phyloP scores from a whole-genome alignment of 2,888 invertebrate genomes.

The Polietes domitor region DNA sequence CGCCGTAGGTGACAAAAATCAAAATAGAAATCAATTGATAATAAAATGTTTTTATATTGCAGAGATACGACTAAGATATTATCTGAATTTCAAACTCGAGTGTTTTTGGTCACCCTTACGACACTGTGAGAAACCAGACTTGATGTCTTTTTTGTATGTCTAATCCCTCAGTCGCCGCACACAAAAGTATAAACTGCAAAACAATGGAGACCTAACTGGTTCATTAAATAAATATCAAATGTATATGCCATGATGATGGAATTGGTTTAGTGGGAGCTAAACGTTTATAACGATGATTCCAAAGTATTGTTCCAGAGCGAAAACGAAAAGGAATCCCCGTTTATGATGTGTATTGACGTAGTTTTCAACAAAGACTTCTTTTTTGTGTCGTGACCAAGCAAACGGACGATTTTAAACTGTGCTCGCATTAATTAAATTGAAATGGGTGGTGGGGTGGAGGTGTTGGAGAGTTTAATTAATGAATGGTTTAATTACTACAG shows the following conservation, averaged over 20 bases:
- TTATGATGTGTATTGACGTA: neutral
- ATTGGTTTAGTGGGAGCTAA: neutral
- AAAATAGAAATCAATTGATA: too few relatives aligned
- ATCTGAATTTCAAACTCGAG: too few relatives aligned
- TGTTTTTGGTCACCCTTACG: too few relatives aligned
- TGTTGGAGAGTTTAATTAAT: neutral
- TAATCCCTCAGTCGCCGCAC: neutral
- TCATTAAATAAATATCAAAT: neutral
- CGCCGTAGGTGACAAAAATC: too few relatives aligned
- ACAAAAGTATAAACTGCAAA: neutral
- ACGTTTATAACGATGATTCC: neutral
- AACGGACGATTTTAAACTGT: slow-evolving; percentile 2
- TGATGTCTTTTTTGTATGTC: too few relatives aligned
- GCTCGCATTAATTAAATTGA: neutral
- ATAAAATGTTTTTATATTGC: too few relatives aligned
- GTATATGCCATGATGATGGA: neutral
- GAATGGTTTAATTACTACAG: neutral
- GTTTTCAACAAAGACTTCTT: neutral
- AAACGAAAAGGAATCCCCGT: neutral
- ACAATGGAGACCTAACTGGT: neutral
- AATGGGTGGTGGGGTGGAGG: neutral
- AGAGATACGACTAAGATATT: too few relatives aligned
- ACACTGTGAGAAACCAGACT: too few relatives aligned
- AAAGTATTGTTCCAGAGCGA: neutral
- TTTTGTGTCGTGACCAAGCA: neutral